Conservation (phyloP, 2,888 invertebrate species). For the Camponotus fellah region DNA sequence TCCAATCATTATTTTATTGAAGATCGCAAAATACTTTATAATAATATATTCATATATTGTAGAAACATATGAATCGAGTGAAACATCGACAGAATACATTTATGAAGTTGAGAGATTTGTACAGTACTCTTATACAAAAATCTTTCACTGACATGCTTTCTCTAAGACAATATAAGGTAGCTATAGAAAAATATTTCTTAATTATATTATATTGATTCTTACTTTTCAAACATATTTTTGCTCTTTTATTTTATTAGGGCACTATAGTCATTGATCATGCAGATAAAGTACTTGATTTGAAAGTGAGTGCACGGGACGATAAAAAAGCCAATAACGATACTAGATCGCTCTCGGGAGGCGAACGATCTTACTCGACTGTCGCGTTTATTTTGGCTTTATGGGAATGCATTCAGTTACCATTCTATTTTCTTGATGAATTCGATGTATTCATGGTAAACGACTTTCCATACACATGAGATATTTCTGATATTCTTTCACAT, state of each 20-base stretch:
- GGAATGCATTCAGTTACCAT: constrained; percentile 96
- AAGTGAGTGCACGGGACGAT: constrained; percentile 87
- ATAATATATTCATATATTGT: constrained; percentile 3
- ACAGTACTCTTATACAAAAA: constrained; percentile 84
- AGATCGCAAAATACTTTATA: not conserved
- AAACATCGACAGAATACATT: constrained; percentile 82
- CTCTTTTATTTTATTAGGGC: constrained; percentile 85
- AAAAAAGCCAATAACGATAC: constrained; percentile 87
- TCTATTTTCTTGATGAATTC: constrained; percentile 98
- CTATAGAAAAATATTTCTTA: constrained; percentile 58
- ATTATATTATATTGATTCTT: not conserved
- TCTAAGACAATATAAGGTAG: constrained; percentile 88
- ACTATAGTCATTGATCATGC: constrained; percentile 87
- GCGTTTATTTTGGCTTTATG: constrained; percentile 97
- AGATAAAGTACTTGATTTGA: constrained; percentile 86
- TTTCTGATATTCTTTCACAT: not conserved
- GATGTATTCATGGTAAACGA: constrained; percentile 96
- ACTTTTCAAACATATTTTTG: constrained; percentile 58
- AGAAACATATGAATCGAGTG: constrained; percentile 81
- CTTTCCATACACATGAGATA: not conserved
- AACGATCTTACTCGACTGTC: constrained; percentile 97
- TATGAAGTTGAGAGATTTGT: constrained; percentile 83
- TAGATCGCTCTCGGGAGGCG: constrained; percentile 96
- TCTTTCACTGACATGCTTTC: constrained; percentile 88
- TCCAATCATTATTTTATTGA: not conserved